Evolutionary conservation across 1,140 invertebrate species (phyloP).

Genomic region (Wasmannia auropunctata): DNA sequence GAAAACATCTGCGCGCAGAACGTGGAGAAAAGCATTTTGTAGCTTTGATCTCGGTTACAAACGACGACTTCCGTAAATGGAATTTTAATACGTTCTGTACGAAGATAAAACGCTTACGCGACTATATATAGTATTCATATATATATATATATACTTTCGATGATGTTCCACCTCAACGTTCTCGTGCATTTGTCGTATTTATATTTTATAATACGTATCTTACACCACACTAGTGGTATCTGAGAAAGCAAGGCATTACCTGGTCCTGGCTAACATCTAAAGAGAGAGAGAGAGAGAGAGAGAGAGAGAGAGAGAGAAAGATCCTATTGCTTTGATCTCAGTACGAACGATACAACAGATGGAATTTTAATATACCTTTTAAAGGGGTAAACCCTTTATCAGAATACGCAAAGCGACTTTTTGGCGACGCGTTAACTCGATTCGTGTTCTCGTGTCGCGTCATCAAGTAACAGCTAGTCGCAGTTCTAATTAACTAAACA

Average conservation of each 20-base stretch:
- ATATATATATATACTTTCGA: conserved; percentile 18
- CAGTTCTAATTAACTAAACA: conserved; percentile 50
- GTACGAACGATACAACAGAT: background rate
- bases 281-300: background rate
- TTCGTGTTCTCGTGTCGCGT: conserved; percentile 1
- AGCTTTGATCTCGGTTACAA: conserved; percentile 58
- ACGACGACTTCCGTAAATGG: conserved; percentile 51
- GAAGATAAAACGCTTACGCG: conserved; percentile 44
- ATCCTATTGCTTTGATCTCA: conserved; percentile 41
- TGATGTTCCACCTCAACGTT: conserved; percentile 21
- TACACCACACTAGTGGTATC: conserved; percentile 12
- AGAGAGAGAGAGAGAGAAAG: background rate
- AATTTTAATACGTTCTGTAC: conserved; percentile 48
- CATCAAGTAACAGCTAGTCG: background rate
- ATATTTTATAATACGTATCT: conserved; percentile 43
- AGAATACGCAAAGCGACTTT: background rate
- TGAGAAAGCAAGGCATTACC: conserved; percentile 27
- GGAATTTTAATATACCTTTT: conserved; percentile 37
- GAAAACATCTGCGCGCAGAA: conserved; percentile 2
- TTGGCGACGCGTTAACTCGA: background rate
- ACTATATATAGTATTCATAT: too few species aligned
- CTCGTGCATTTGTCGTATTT: conserved; percentile 20
- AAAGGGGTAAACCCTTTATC: background rate
- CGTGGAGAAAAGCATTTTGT: conserved; percentile 30
- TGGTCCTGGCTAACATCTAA: background rate